phyloP scores from a whole-genome alignment of 2,113 vertebrate species.

The Zingel zingel region DNA sequence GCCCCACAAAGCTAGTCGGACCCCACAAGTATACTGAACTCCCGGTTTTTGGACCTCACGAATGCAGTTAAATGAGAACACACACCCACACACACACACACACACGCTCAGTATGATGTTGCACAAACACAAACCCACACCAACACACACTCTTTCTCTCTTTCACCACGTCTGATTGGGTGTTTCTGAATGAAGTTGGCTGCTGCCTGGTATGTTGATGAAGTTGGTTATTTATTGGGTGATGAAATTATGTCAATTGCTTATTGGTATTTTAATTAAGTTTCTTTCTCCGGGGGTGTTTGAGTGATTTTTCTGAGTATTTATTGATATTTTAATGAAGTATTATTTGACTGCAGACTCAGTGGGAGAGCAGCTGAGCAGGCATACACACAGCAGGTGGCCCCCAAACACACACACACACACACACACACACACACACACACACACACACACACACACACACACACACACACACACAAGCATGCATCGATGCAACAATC shows the following conservation, averaged over 20 bases:
- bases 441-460: constrained; percentile 8
- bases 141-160: constrained; percentile 39
- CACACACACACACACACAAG: constrained; percentile 11
- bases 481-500: background rate
- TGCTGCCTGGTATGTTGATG: constrained; percentile 72
- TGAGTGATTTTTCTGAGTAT: constrained; percentile 75
- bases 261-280: constrained; percentile 83
- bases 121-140: constrained; percentile 69
- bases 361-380: constrained; percentile 77
- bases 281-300: constrained; percentile 71
- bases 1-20: no score
- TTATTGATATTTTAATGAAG: constrained; percentile 81
- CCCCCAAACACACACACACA: constrained; percentile 51
- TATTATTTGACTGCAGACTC: constrained; percentile 78
- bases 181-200: constrained; percentile 61
- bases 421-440: constrained; percentile 21
- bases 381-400: constrained; percentile 81
- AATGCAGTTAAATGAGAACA: no score
- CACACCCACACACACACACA: constrained; percentile 38
- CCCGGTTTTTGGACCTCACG: no score
- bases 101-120: constrained; percentile 51
- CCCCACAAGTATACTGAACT: no score
- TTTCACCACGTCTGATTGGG: constrained; percentile 56
- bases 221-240: constrained; percentile 73
- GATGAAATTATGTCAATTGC: constrained; percentile 80